Base-by-base conservation (phyloP, 2,797 vertebrate genomes). In the Malurus splendens region DNA sequence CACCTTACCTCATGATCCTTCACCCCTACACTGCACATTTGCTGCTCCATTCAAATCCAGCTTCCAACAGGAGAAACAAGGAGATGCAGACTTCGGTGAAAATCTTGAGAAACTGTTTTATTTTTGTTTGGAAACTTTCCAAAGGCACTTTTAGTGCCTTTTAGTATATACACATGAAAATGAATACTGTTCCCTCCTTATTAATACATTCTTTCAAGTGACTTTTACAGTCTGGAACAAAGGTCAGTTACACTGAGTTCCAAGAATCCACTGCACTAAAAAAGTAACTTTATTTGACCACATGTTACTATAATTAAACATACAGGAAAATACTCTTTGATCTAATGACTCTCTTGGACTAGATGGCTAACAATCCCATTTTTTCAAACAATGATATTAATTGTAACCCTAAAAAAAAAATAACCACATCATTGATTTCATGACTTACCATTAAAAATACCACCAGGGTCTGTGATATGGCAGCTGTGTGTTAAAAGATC, bases 371-470 rank as follows among this genome's bases (percentile, higher is more conserved):
- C 65, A 78, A 92, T 32, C 71, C 80, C 41, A 87, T 82, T 87
- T 66, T 87, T 71, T 54, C 10, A 50, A 92, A 52, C 30, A 12
- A 64, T 48, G 12, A 72, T 90, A 89, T 88, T 62, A 90, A 44
- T 39, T 89, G 67, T 39, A 90, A 80, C 38, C 7, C 64, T 54
- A 20, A 60, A 62, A 80, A 36, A 36, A 1, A 27, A 20, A 57
- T 11, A 54, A 50, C 23, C 67, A 47, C 60, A 82, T 41, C 33
- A 60, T 5, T 41, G 57, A 89, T 50, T 87, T 77, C 52, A 90
- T 60, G 80, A 73, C 92, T 60, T 90, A 83, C 74, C 38, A 72
- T 65, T 66, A 88, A 87, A 86, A 88, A 86, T 54, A 89, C 64
- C 72, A 90, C 78, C 24, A 16, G 38, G 15, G 28, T 70, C 74